Percentiles rank a stretch among this genome's conserved stretches.
Evolutionary conservation across 1,140 invertebrate species (phyloP).

Genomic region (Delia radicum): DNA sequence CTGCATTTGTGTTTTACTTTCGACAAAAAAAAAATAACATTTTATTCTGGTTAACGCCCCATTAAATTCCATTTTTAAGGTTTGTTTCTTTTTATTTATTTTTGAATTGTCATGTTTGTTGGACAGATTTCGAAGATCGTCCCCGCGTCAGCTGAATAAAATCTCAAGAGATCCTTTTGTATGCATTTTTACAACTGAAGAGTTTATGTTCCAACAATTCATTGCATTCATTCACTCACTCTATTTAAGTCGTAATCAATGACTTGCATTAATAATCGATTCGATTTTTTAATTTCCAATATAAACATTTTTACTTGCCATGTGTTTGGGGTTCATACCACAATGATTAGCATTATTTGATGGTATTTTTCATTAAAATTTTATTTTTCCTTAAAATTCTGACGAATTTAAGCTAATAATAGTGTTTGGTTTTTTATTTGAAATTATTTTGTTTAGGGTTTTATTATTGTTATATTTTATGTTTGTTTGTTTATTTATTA

Average conservation of each 20-base stretch:
- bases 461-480: no score
- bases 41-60: slow-evolving; percentile 12
- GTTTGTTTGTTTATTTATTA: neutral
- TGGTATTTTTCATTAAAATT: neutral
- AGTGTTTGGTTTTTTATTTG: neutral
- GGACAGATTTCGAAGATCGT: slow-evolving; percentile 15
- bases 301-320: neutral
- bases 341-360: slow-evolving; percentile 6
- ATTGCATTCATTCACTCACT: neutral
- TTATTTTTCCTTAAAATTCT: neutral
- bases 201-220: no score
- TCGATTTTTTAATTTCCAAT: slow-evolving; percentile 7
- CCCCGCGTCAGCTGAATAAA: slow-evolving; percentile 11
- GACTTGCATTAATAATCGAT: slow-evolving; percentile 6
- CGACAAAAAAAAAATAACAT: no score
- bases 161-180: slow-evolving; percentile 18
- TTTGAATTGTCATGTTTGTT: slow-evolving; percentile 1
- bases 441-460: neutral
- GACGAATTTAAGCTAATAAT: neutral
- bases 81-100: neutral
- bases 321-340: neutral
- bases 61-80: neutral
- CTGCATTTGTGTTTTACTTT: neutral
- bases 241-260: neutral
- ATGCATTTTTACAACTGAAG: neutral